Evolutionary conservation across 2,113 vertebrate genomes (phyloP).

Genomic region (Clarias macrocephalus): DNA sequence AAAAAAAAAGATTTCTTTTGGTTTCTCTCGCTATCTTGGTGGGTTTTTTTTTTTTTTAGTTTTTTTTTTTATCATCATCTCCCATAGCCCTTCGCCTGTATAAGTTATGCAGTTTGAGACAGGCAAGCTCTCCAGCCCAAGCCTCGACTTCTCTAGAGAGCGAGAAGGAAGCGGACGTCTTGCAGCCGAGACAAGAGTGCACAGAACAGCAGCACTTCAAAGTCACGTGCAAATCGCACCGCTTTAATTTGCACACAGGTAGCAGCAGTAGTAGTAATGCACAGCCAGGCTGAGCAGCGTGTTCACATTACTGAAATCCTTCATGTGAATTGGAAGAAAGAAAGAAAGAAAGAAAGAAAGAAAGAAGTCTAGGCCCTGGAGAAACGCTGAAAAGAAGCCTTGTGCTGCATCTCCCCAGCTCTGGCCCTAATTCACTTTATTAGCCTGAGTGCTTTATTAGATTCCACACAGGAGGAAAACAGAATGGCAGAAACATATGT

Average conservation of each 20-base stretch:
- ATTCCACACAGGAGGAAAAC: constrained; percentile 45
- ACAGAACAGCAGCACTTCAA: constrained; percentile 52
- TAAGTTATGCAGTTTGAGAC: constrained; percentile 10
- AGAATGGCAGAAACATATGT: constrained; percentile 33
- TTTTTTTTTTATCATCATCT: constrained; percentile 15
- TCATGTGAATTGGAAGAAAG: constrained; percentile 42
- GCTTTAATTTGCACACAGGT: constrained; percentile 42
- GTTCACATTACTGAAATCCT: constrained; percentile 39
- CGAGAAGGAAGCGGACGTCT: constrained; percentile 53
- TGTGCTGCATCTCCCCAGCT: constrained; percentile 45
- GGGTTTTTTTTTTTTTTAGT: constrained; percentile 25
- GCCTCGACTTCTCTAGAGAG: constrained; percentile 22
- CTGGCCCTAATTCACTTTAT: constrained; percentile 56
- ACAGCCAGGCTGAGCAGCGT: constrained; percentile 37
- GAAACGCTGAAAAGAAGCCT: constrained; percentile 40
- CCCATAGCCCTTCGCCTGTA: neutral
- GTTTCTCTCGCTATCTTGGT: constrained; percentile 45
- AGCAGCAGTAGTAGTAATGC: neutral
- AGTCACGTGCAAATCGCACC: constrained; percentile 22
- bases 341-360: too few relatives aligned
- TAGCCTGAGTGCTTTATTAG: constrained; percentile 59
- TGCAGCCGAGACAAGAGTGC: constrained; percentile 52
- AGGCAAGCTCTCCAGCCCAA: constrained; percentile 39
- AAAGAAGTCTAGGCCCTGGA: constrained; percentile 27
- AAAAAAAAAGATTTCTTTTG: constrained; percentile 38